Base-by-base conservation (phyloP, 2,797 vertebrate genomes). In the Melanotaenia parkinsoni region DNA sequence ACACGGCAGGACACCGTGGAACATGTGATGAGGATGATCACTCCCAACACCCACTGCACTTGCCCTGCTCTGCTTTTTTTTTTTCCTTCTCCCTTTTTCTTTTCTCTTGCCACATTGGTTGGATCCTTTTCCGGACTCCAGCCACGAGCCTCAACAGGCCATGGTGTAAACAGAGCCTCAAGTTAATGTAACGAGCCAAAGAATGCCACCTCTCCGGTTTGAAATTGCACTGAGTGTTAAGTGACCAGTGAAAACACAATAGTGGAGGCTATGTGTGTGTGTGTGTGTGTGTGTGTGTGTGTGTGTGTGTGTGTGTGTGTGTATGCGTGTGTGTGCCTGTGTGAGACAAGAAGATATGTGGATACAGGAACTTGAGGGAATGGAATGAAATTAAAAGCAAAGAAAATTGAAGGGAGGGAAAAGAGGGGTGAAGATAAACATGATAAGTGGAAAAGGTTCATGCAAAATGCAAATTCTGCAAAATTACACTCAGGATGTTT, bases 21-120 rank as follows among this genome's bases (percentile, higher is more conserved):
- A 66, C 92, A 90, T 89, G 85, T 91, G 90, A 93, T 85, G 74
- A 61, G 86, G 88, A 90, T 90, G 87, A 91, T 88, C 81, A 33
- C 67, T 83, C 86, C 72, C 70, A 59, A 45, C 74, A 80, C 74
- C 61, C 72, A 61, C 77, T 69, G 45, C 66, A 30, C 71, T 60
- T 62, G 4, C 82, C 70, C 58, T 58, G 66, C 14, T 38, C 72
- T 3, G 1, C 61, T 37, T 74, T 37, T 3, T 74, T 50, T 43
- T 68, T 24, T 37, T 18, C 22, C 7, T 20, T 60, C 38, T 50
- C 33, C 43, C 45, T 4, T 28, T 61, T 62, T 74, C 30, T 81
- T 59, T 61, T 43, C 16, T 66, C 59, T 68, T 71, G 68, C 76
- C 56, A 67, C 77, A 14, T 79, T 67, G 58, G 70, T 79, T 77